These are phyloP conservation scores for Cecropterus lyciades DNA, from an alignment of 1,140 invertebrate genomes.

Conservation along the genomic window DNA sequence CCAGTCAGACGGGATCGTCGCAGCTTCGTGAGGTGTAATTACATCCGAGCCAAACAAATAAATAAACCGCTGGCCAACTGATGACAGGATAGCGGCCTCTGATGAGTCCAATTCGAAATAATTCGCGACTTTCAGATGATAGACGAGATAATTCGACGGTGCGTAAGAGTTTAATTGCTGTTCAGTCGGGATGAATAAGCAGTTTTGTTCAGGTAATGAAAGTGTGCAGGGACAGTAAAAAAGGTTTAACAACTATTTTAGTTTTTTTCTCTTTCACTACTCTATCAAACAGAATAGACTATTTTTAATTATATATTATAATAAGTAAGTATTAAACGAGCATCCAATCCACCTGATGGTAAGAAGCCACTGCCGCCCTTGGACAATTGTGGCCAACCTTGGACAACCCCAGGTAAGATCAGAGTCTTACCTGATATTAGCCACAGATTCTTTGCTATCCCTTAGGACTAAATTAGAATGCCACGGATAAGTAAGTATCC, in stretches of 20 bases:
- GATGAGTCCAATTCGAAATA: constrained; percentile 49
- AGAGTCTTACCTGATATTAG: too few relatives aligned
- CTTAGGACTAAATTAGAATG: too few relatives aligned
- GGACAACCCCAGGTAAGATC: too few relatives aligned
- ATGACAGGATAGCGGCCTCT: constrained; percentile 57
- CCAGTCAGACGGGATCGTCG: constrained; percentile 58
- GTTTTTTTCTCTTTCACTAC: not conserved
- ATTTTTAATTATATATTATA: too few relatives aligned
- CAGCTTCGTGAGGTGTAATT: constrained; percentile 66
- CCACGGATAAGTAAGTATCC: too few relatives aligned
- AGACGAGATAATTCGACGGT: constrained; percentile 40
- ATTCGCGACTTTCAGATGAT: constrained; percentile 42
- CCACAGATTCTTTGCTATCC: too few relatives aligned
- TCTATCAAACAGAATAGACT: too few relatives aligned
- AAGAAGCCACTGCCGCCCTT: too few relatives aligned
- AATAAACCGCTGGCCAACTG: constrained; percentile 62
- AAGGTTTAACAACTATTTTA: not conserved
- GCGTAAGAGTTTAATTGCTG: constrained; percentile 44
- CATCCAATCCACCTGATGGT: too few relatives aligned
- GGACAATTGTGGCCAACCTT: too few relatives aligned
- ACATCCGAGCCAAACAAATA: constrained; percentile 69
- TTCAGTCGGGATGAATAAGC: constrained; percentile 25
- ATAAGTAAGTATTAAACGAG: too few relatives aligned
- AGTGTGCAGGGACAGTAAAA: constrained; percentile 11
- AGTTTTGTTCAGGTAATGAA: constrained; percentile 23